Evolutionary conservation across 1,140 invertebrate species (phyloP), one percentile per base, ranked within the genome.

Genomic region (Mesaphorura yosii): DNA sequence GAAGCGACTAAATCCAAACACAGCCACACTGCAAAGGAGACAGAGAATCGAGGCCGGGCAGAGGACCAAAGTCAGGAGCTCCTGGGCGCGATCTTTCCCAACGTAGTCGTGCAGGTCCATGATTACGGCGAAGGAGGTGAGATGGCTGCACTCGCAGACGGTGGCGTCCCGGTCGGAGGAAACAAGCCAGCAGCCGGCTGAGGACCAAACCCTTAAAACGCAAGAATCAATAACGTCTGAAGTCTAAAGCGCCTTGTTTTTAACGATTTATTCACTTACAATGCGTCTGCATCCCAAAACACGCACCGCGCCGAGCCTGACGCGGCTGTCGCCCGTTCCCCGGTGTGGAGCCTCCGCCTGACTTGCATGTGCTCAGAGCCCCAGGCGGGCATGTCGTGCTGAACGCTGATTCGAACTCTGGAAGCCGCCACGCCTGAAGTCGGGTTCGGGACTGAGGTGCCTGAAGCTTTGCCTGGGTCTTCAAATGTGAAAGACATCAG

Each of bases 81-180:
- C 72, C 45, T 78, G 63, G 3, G 67, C 68, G 6, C 66, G 57
- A 28, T 63, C 60, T 60, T 68, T 63, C 2, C 62, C 55, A 66
- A 64, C 57, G 48, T 65, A 62, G 34, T 67, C 63, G 27, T 66
- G 64, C 20, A 70, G 49, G 51, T 74, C 70, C 75, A 76, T 76
- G 1, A 76, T 53, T 12, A 76, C 66, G 34, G 76, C 78, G 68
- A 81, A 80, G 65, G 76, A 75, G 14, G 77, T 80, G 15, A 81
- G 64, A 65, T 80, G 78, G 56, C 73, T 66, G 65, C 78, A 80
- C 51, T 71, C 64, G 62, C 78, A 80, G 3, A 69, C 65, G 1
- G 78, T 76, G 60, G 75, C 72, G 10, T 71, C 70, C 2, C 60
- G 51, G 63, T 76, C 76, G 19, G 67, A 68, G 3, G 55, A 51